Evolutionary conservation across 2,113 vertebrate genomes (phyloP).

Genomic region (Mus spicilegus): DNA sequence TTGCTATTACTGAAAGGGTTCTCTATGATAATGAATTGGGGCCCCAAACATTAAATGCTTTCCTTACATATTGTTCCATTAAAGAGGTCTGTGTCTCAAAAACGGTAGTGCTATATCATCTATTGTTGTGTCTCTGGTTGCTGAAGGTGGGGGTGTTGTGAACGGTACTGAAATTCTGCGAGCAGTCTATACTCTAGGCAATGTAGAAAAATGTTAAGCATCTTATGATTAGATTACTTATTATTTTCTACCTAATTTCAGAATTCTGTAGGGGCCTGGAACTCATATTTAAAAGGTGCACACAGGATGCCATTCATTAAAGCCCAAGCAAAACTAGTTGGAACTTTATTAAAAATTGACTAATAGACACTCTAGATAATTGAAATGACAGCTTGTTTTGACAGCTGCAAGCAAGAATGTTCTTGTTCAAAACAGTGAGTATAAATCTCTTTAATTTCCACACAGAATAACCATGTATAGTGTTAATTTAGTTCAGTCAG

Average conservation of each 20-base stretch:
- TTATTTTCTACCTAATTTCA: slow-evolving; percentile 82
- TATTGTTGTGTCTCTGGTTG: not conserved
- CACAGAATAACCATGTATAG: slow-evolving; percentile 83
- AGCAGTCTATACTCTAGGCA: slow-evolving; percentile 40
- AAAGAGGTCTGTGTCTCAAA: not conserved
- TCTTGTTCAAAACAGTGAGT: slow-evolving; percentile 84
- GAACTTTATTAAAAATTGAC: slow-evolving; percentile 89
- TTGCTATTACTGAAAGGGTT: not conserved
- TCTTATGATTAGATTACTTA: slow-evolving; percentile 83
- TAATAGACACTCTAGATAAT: slow-evolving; percentile 87
- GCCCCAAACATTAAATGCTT: not conserved
- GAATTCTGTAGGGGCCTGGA: slow-evolving; percentile 80
- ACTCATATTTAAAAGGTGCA: slow-evolving; percentile 86
- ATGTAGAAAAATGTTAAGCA: slow-evolving; percentile 73
- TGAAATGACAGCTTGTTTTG: slow-evolving; percentile 90
- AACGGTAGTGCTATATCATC: not conserved
- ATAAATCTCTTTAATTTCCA: slow-evolving; percentile 87
- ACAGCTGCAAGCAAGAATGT: slow-evolving; percentile 87
- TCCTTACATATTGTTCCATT: not conserved
- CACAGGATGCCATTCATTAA: slow-evolving; percentile 85
- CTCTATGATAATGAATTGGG: not conserved
- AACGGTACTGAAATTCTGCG: not conserved
- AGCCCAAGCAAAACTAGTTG: slow-evolving; percentile 82
- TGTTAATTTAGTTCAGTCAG: slow-evolving; percentile 84
- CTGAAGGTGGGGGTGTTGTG: not conserved